Percentiles rank a stretch among this genome's conserved stretches.
These are phyloP conservation scores for Megalops cyprinoides DNA, from an alignment of 2,797 vertebrate genomes.

Conservation along the genomic window DNA sequence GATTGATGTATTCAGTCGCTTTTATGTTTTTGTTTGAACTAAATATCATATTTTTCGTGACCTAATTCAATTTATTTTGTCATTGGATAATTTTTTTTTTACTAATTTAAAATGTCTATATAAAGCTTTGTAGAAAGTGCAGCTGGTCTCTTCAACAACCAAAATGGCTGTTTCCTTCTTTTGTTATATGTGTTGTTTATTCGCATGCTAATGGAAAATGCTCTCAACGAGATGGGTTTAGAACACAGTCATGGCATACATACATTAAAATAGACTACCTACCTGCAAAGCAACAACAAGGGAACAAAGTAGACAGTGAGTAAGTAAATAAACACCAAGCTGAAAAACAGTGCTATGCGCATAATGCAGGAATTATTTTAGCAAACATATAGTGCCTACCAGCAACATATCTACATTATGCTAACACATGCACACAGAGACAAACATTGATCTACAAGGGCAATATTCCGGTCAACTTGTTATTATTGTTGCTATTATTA, in stretches of 20 bases:
- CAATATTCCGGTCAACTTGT: background rate
- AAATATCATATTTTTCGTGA: constrained; percentile 2
- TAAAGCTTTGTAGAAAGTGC: too few species aligned
- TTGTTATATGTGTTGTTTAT: background rate
- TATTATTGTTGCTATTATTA: background rate
- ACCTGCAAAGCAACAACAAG: background rate
- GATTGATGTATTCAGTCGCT: constrained; percentile 17
- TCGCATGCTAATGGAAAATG: background rate
- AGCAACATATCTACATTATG: background rate
- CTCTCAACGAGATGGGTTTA: background rate
- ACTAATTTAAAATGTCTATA: constrained; percentile 1
- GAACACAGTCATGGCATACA: background rate
- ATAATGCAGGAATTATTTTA: background rate
- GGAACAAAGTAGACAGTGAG: background rate
- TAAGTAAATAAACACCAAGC: background rate
- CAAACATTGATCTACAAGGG: background rate
- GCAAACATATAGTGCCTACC: background rate
- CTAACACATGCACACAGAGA: background rate
- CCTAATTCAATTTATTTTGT: constrained; percentile 3
- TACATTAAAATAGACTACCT: background rate
- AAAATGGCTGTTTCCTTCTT: background rate
- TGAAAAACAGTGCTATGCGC: too few species aligned
- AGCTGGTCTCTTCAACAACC: too few species aligned
- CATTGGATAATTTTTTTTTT: background rate
- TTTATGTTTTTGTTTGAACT: background rate